Evolutionary conservation across 2,888 invertebrate species (phyloP), one percentile per base, ranked within the genome.

Genomic region (Meganola albula): DNA sequence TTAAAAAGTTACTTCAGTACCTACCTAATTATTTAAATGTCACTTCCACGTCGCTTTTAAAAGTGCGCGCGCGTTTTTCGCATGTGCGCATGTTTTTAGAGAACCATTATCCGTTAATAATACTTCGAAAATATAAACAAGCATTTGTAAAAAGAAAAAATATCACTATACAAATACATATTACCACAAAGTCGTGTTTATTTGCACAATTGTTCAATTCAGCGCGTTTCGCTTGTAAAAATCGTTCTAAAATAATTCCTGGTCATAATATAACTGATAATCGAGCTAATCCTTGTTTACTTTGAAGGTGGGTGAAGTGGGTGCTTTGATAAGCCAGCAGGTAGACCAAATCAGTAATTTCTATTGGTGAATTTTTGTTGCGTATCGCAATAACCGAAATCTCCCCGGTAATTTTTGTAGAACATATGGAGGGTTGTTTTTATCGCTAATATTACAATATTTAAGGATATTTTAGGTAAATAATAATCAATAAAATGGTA

Each of bases 241-340:
- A 48, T 41, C 56, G 58, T 60, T 66, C 59, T 60, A 71, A 74
- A 76, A 74, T 63, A 55, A 68, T 77, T 74, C 65, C 65, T 64
- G 62, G 48, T 58, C 32, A 63, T 48, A 75, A 68, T 76, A 74
- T 75, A 74, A 78, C 73, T 78, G 82, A 82, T 82, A 80, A 78
- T 74, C 55, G 55, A 54, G 58, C 63, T 78, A 76, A 82, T 80
- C 80, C 76, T 64, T 83, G 67, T 83, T 82, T 78, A 63, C 80
- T 77, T 51, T 74, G 68, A 65, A 67, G 68, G 76, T 72, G 67
- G 41, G 65, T 83, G 71, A 76, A 82, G 82, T 82, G 82, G 72
- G 63, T 65, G 59, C 37, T 48, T 58, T 55, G 83, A 83, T 83
- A 83, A 83, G 75, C 53, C 44, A 52, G 48, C 63, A 72, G 64